Evolutionary conservation across 2,888 invertebrate genomes (phyloP), one percentile per base, ranked within the genome.

Genomic region (Hipparchia semele): DNA sequence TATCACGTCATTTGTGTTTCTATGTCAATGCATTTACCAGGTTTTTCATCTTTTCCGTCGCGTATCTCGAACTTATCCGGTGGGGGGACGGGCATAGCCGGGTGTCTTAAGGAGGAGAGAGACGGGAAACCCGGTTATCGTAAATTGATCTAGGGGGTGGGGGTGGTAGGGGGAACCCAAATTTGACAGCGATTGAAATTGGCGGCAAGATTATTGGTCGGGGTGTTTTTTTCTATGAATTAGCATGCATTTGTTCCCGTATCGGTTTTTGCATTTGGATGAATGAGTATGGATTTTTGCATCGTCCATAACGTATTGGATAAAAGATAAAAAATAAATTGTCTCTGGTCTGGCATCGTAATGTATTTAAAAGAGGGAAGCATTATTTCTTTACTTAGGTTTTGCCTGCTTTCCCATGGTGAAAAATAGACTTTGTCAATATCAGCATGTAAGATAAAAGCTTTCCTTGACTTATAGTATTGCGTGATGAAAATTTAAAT

Each of bases 151-250:
- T 89, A 90, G 87, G 91, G 81, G 80, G 87, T 83, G 87, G 91
- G 81, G 80, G 87, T 83, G 84, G 84, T 65, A 65, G 83, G 86
- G 85, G 82, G 84, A 79, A 80, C 79, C 92, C 91, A 91, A 93
- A 93, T 93, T 94, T 93, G 94, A 94, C 94, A 93, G 92, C 91
- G 87, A 94, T 92, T 91, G 91, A 92, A 93, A 93, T 94, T 93
- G 94, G 92, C 92, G 92, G 90, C 90, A 92, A 91, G 87, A 91
- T 92, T 92, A 91, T 90, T 90, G 90, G 89, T 88, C 84, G 86
- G 84, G 82, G 81, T 86, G 10, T 60, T 60, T 87, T 83, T 80
- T 75, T 80, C 77, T 83, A 81, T 75, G 79, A 86, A 86, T 87
- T 82, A 83, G 82, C 79, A 81, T 77, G 77, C 79, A 79, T 80